Evolutionary conservation across 1,140 invertebrate genomes (phyloP), one percentile per base, ranked within the genome.

Genomic region (Magallana gigas): DNA sequence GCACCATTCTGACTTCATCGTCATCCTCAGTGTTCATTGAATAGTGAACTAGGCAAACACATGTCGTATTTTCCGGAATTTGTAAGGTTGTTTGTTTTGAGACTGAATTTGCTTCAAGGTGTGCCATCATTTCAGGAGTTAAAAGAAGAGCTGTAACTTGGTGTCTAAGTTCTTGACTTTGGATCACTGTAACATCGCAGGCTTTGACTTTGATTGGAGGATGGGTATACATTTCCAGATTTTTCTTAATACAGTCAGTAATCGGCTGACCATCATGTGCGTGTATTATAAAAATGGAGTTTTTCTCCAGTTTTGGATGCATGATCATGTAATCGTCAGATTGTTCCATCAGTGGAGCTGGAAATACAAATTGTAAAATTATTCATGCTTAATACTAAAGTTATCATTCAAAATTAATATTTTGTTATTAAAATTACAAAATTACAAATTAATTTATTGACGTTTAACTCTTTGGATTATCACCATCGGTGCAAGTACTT

Each of bases 211-310:
- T 36, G 7, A 76, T 76, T 29, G 12, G 18, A 29, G 36, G 36
- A 11, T 4, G 68, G 23, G 23, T 29, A 14, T 80, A 86, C 60
- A 16, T 60, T 59, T 86, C 85, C 2, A 85, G 8, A 29, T 85
- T 86, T 1, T 12, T 48, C 18, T 81, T 80, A 12, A 81, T 86
- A 36, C 16, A 80, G 29, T 86, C 85, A 57, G 85, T 71, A 80
- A 86, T 81, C n/a, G 76, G 23, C n/a, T 59, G 68, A 2, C 85
- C 85, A 7, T 86, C 85, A 36, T 86, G 68, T 8, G 36, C 14
- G 11, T 86, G 71, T 60, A 86, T 59, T 12, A 86, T 14, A 81
- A 59, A 58, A 16, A 86, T 57, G 59, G 18, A 59, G 12, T 80
- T 71, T 59, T 59, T 81, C 11, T 80, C n/a, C 23, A 76, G 9